Conservation (phyloP, 2,888 invertebrate genomes). For the Gandaritis pyraliata region DNA sequence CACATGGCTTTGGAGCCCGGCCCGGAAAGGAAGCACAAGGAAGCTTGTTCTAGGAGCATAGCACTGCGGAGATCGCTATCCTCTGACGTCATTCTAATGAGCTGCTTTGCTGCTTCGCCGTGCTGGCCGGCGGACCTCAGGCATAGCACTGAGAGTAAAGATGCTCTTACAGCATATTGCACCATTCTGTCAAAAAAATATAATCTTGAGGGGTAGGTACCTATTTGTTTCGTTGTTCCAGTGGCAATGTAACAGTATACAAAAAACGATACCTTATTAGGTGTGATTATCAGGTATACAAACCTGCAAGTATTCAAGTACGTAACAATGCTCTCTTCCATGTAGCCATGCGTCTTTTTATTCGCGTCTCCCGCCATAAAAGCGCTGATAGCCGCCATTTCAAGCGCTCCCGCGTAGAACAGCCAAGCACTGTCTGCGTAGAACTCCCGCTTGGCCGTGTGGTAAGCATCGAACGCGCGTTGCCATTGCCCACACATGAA, state of each 20-base stretch:
- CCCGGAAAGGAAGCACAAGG: slow-evolving; percentile 92
- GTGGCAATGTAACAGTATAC: too few relatives aligned
- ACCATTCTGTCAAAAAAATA: slow-evolving; percentile 86
- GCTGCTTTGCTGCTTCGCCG: slow-evolving; percentile 97
- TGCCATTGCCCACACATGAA: slow-evolving; percentile 98
- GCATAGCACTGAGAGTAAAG: slow-evolving; percentile 94
- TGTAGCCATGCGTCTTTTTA: slow-evolving; percentile 93
- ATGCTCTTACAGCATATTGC: slow-evolving; percentile 96
- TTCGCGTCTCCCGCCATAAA: slow-evolving; percentile 93
- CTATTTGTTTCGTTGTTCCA: too few relatives aligned
- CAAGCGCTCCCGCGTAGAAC: slow-evolving; percentile 97
- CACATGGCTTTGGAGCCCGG: slow-evolving; percentile 88
- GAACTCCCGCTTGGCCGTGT: slow-evolving; percentile 98
- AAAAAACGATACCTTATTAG: too few relatives aligned
- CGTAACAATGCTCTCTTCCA: slow-evolving; percentile 97
- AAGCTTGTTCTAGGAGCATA: slow-evolving; percentile 96
- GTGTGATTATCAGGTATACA: background rate
- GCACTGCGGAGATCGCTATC: slow-evolving; percentile 98
- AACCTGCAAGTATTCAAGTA: slow-evolving; percentile 96
- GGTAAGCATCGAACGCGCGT: slow-evolving; percentile 96
- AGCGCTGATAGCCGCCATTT: slow-evolving; percentile 97
- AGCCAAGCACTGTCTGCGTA: slow-evolving; percentile 98
- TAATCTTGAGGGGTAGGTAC: too few relatives aligned
- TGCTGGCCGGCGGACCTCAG: slow-evolving; percentile 90
- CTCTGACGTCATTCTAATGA: slow-evolving; percentile 97